Evolutionary conservation across 2,888 invertebrate species (phyloP), one percentile per base, ranked within the genome.

Genomic region (Patella caerulea): DNA sequence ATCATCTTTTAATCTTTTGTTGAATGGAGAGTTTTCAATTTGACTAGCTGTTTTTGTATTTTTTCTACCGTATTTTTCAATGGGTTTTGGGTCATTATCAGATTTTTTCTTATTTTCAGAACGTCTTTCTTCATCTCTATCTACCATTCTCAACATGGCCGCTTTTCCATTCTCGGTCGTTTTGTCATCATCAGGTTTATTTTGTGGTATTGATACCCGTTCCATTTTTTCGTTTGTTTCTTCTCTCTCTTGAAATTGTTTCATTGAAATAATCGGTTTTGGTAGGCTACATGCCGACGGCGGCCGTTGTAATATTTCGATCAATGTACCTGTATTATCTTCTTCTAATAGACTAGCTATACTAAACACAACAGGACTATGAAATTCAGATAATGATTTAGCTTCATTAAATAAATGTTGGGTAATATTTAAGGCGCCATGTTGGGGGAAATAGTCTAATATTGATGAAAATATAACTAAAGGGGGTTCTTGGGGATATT

Each of bases 331-430:
- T 45, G 45, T 45, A 11, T 78, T 82, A 69, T 85, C 85, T 79
- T 89, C 84, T 56, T 90, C 88, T 52, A 90, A 81, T 29, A 87
- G 73, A 82, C 85, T 86, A 45, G 88, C 84, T n/a, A 90, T 80
- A 34, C 88, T 84, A 81, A 89, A 90, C 11, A 90, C 82, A 73
- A 84, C 86, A n/a, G 90, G 89, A 24, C 83, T 81, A 24, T 84
- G 77, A 72, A 78, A 75, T 15, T 84, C 84, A 12, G 87, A 84
- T 54, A 83, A 75, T 55, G 81, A 80, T 71, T 81, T 83, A 1
- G 90, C 89, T 77, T 87, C 84, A 1, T 80, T 71, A 65, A 86
- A 80, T 55, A 90, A 79, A 75, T 85, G 81, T 52, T 83, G 83
- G 56, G 88, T 86, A 29, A 90, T 88, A 77, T 87, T 87, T 29